Conservation (phyloP, 1,140 invertebrate species). For the Drepana arcuata region DNA sequence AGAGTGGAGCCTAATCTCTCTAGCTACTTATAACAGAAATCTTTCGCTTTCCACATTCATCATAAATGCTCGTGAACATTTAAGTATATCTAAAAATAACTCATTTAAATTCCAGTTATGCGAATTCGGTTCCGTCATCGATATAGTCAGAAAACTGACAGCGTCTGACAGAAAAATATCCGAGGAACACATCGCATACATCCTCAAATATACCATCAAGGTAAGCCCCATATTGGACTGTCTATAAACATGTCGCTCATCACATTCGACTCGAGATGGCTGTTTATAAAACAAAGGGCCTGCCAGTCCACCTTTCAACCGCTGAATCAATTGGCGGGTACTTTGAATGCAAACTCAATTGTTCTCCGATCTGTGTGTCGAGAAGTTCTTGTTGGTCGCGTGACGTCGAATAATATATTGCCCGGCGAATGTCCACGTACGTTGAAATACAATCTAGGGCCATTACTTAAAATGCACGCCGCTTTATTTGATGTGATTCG, state of each 20-base stretch:
- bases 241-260: constrained; percentile 70
- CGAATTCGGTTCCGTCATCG: constrained; percentile 84
- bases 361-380: constrained; percentile 55
- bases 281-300: constrained; percentile 67
- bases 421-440: constrained; percentile 55
- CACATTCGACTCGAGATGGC: constrained; percentile 58
- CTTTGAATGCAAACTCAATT: constrained; percentile 71
- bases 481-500: constrained; percentile 70
- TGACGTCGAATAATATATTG: constrained; percentile 65
- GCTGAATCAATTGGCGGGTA: constrained; percentile 68
- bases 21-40: too few species aligned
- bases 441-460: constrained; percentile 68
- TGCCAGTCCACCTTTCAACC: constrained; percentile 66
- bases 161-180: constrained; percentile 80
- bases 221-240: constrained; percentile 73
- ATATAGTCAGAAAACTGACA: constrained; percentile 81
- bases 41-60: too few species aligned
- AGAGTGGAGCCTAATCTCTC: too few species aligned
- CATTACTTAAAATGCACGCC: constrained; percentile 69
- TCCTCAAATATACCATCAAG: constrained; percentile 88
- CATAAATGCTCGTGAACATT: too few species aligned
- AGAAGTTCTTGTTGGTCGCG: constrained; percentile 41
- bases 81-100: too few species aligned
- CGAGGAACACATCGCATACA: constrained; percentile 90
- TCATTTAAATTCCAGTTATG: constrained; percentile 77